These are phyloP conservation scores for Melangyna quadrimaculata DNA, from an alignment of 2,888 invertebrate species.

Conservation along the genomic window DNA sequence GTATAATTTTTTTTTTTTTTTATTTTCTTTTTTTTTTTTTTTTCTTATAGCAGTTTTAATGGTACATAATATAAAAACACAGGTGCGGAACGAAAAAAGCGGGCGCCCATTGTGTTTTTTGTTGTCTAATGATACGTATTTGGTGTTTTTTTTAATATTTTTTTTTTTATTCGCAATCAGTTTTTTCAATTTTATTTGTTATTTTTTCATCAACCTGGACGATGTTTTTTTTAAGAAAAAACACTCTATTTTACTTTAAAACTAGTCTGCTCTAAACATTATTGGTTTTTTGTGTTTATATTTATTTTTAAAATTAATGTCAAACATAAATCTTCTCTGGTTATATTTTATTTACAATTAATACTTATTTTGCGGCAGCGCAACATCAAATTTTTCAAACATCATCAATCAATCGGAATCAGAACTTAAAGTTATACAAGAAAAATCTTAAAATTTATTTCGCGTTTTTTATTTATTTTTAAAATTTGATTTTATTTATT, in stretches of 20 bases:
- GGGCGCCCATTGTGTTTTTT: slow-evolving; percentile 28
- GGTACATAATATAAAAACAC: slow-evolving; percentile 56
- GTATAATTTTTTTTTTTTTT: slow-evolving; percentile 2
- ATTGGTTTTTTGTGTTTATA: slow-evolving; percentile 21
- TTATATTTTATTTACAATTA: slow-evolving; percentile 52
- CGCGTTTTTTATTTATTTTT: background rate
- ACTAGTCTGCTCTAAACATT: slow-evolving; percentile 8
- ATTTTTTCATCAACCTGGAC: background rate
- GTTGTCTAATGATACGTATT: slow-evolving; percentile 70
- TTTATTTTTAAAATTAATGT: background rate
- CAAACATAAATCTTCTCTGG: background rate
- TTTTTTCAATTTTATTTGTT: background rate
- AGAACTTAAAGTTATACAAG: slow-evolving; percentile 47
- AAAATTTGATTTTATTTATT: background rate
- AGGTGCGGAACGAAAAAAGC: slow-evolving; percentile 13
- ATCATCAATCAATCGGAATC: slow-evolving; percentile 46
- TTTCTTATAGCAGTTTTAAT: slow-evolving; percentile 45
- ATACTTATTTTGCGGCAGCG: slow-evolving; percentile 30
- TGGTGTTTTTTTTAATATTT: slow-evolving; percentile 46
- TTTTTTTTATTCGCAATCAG: background rate
- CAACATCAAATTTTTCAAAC: slow-evolving; percentile 45
- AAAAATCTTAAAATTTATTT: slow-evolving; percentile 52
- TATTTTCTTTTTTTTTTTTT: slow-evolving; percentile 5
- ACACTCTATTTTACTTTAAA: slow-evolving; percentile 47
- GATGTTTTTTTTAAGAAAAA: background rate